These are phyloP conservation scores for Ceratotherium simum DNA, from an alignment of 2,113 vertebrate species.

Conservation along the genomic window DNA sequence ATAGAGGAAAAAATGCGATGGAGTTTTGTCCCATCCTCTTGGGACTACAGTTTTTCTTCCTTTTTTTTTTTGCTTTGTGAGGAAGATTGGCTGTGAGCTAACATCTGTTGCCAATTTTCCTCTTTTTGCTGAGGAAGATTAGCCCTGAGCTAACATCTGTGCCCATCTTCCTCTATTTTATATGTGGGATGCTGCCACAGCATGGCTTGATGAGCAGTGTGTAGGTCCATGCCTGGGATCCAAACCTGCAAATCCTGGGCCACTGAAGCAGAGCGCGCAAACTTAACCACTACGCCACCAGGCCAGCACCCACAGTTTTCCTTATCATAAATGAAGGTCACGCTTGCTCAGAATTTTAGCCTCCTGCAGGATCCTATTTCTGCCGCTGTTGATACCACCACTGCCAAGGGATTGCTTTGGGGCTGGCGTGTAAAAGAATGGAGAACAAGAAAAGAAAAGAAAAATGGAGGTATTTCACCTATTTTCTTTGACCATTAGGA, in stretches of 20 bases:
- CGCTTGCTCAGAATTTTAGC: not conserved
- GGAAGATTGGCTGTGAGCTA: too few species aligned
- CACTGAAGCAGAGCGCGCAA: too few species aligned
- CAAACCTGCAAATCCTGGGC: too few species aligned
- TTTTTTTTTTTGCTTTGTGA: too few species aligned
- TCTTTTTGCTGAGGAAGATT: too few species aligned
- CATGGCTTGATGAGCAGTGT: too few species aligned
- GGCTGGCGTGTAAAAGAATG: not conserved
- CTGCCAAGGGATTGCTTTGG: not conserved
- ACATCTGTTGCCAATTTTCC: too few species aligned
- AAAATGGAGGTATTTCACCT: not conserved
- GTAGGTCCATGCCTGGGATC: too few species aligned
- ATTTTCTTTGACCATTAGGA: not conserved
- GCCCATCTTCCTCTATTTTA: too few species aligned
- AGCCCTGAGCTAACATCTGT: too few species aligned
- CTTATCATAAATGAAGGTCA: not conserved
- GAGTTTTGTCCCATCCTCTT: not conserved
- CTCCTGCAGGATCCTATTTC: not conserved
- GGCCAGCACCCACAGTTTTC: not conserved
- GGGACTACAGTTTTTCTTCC: not conserved
- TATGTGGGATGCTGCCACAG: too few species aligned
- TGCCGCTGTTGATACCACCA: not conserved
- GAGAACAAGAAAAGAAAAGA: not conserved
- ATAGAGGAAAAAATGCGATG: not conserved
- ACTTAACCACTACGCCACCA: too few species aligned